Evolutionary conservation across 2,113 vertebrate species (phyloP).

Genomic region (Cryptomyrus ogoouensis): DNA sequence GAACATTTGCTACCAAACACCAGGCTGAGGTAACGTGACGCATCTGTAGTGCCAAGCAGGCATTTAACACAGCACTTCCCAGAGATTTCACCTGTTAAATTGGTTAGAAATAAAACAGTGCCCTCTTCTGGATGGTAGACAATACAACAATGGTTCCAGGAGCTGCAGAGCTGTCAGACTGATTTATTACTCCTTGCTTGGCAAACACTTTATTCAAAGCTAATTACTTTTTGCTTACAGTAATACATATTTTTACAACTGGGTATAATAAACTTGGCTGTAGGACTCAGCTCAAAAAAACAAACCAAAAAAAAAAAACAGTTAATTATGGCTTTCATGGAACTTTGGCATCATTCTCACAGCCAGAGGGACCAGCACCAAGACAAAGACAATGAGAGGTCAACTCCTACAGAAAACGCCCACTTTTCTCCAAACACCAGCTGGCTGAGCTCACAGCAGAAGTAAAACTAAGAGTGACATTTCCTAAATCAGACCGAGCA

Average conservation of each 20-base stretch:
- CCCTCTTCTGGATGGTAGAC: background rate
- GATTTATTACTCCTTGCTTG: slow-evolving; percentile 8
- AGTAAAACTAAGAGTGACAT: background rate
- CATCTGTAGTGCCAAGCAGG: background rate
- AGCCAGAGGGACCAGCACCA: background rate
- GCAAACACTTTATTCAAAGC: slow-evolving; percentile 12
- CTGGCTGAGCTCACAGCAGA: background rate
- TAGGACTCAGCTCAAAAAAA: background rate
- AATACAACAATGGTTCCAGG: background rate
- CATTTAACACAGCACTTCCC: background rate
- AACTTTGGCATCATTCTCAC: background rate
- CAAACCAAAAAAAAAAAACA: background rate
- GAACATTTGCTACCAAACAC: background rate
- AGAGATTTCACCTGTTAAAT: background rate
- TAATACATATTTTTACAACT: slow-evolving; percentile 5
- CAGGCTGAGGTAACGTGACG: background rate
- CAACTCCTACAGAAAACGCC: background rate
- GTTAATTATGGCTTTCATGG: background rate
- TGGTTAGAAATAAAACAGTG: background rate
- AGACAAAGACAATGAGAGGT: background rate
- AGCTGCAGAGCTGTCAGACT: background rate
- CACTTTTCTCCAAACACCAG: background rate
- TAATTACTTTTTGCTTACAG: slow-evolving; percentile 9
- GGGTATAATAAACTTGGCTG: background rate
- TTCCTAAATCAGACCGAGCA: background rate